Evolutionary conservation across 2,888 invertebrate species (phyloP).

Genomic region (Drosophila buzzatii): DNA sequence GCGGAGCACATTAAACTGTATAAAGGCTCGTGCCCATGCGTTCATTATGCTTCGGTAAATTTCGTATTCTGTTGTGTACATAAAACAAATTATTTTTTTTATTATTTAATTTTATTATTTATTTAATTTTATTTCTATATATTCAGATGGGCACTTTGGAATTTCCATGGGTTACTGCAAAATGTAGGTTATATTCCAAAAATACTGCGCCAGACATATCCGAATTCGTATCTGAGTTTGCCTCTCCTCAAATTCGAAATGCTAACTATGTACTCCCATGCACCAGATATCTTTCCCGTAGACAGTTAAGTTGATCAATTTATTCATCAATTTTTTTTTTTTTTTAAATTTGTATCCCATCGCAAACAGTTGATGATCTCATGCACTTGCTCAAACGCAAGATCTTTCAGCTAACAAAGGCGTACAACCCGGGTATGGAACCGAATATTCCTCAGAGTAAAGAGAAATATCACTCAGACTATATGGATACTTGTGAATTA

Average conservation of each 20-base stretch:
- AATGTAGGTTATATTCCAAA: conserved; percentile 70
- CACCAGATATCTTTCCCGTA: conserved; percentile 78
- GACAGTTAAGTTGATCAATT: conserved; percentile 66
- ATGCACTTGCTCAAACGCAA: conserved; percentile 73
- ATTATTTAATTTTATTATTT: too few relatives aligned
- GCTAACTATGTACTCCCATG: conserved; percentile 64
- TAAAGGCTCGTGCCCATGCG: conserved; percentile 71
- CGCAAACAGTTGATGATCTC: conserved; percentile 64
- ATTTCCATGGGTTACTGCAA: conserved; percentile 75
- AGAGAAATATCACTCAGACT: conserved; percentile 68
- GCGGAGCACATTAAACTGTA: conserved; percentile 45
- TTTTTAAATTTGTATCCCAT: background rate
- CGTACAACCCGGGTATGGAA: conserved; percentile 37
- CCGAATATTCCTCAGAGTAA: conserved; percentile 20
- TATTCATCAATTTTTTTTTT: background rate
- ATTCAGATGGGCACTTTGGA: conserved; percentile 68
- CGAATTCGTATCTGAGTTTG: conserved; percentile 77
- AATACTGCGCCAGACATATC: conserved; percentile 63
- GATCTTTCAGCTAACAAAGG: conserved; percentile 63
- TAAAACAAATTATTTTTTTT: too few relatives aligned
- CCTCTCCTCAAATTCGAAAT: conserved; percentile 83
- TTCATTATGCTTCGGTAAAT: conserved; percentile 77
- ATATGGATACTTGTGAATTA: conserved; percentile 34
- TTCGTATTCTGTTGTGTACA: background rate
- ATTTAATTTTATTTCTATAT: background rate